These are phyloP conservation scores for Hippolais icterina DNA, from an alignment of 2,113 vertebrate species.

Conservation along the genomic window DNA sequence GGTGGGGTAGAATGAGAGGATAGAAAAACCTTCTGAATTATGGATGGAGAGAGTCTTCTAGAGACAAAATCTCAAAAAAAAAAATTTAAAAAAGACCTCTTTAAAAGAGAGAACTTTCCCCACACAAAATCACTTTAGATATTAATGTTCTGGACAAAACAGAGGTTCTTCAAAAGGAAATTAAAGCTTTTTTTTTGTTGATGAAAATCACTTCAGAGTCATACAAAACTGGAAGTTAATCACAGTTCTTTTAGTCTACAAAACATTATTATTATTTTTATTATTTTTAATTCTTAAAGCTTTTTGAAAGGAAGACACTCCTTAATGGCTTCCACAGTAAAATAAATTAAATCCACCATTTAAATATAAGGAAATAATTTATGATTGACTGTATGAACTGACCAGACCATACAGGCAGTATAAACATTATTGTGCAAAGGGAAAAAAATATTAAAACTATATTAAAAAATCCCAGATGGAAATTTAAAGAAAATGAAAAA, in stretches of 20 bases:
- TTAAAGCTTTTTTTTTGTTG: background rate
- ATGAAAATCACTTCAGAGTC: background rate
- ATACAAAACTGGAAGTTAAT: background rate
- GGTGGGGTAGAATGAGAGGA: background rate
- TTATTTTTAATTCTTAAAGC: background rate
- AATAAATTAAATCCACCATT: background rate
- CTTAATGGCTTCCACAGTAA: background rate
- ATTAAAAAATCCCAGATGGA: background rate
- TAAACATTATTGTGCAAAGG: background rate
- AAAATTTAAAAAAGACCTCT: accelerated
- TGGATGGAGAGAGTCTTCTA: background rate
- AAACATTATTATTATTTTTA: background rate
- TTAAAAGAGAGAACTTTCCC: background rate
- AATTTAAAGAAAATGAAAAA: background rate
- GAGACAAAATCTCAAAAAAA: background rate
- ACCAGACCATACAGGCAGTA: background rate
- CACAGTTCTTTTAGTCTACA: background rate
- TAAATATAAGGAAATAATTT: background rate
- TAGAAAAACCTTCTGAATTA: background rate
- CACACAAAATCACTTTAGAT: accelerated
- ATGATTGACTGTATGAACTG: background rate
- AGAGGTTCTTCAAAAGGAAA: background rate
- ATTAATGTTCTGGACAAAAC: background rate
- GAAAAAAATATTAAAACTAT: background rate
- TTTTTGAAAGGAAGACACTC: background rate